Percentiles rank a stretch among this genome's conserved stretches.
Conservation (phyloP, 2,797 vertebrate species). For the Caiman crocodilus region DNA sequence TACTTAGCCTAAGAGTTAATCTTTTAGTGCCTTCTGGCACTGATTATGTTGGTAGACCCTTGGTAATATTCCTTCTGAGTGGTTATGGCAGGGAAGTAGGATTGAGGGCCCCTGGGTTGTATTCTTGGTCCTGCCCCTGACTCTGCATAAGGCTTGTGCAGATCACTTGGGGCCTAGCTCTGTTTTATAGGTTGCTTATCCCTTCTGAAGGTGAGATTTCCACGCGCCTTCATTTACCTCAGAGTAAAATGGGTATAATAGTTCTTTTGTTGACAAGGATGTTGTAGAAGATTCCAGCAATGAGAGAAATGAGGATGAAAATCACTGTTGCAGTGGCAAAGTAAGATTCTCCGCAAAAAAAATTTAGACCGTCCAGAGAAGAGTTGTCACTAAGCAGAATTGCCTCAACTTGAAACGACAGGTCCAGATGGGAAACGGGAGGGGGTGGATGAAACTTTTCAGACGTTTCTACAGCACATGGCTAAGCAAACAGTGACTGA, state of each 20-base stretch:
- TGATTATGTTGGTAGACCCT: neutral
- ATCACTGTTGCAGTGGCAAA: neutral
- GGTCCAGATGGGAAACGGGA: neutral
- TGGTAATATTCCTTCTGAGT: neutral
- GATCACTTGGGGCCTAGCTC: neutral
- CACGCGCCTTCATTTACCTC: neutral
- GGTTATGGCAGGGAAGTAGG: neutral
- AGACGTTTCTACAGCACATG: neutral
- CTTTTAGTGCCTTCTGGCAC: neutral
- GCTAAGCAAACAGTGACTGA: neutral
- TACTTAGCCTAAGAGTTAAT: neutral
- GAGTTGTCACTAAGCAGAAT: neutral
- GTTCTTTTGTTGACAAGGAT: neutral
- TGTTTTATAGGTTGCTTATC: slow-evolving; percentile 14
- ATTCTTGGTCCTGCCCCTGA: neutral
- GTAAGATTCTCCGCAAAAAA: neutral
- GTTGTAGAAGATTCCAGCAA: neutral
- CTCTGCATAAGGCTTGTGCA: neutral
- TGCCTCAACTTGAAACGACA: neutral
- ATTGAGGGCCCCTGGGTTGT: neutral
- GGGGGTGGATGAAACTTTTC: slow-evolving; percentile 2
- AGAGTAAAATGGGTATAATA: neutral
- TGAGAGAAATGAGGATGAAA: neutral
- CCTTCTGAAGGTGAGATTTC: neutral
- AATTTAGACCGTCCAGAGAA: neutral